Evolutionary conservation across 2,113 vertebrate genomes (phyloP).

Genomic region (Mirounga angustirostris): DNA sequence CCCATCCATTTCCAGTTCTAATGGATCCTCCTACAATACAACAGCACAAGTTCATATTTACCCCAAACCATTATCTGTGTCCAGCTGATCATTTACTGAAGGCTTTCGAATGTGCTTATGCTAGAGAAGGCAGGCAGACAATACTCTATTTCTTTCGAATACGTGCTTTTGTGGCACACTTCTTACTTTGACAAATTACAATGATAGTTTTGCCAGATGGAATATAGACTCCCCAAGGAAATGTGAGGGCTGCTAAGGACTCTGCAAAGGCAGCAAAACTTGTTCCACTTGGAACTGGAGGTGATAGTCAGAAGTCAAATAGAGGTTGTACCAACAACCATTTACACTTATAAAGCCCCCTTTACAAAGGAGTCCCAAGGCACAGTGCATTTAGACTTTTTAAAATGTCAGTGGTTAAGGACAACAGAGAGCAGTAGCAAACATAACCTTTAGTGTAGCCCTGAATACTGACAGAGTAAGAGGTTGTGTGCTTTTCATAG

Average conservation of each 20-base stretch:
- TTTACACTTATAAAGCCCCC: conserved; percentile 63
- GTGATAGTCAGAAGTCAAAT: conserved; percentile 76
- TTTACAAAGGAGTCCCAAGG: conserved; percentile 76
- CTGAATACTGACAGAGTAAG: conserved; percentile 40
- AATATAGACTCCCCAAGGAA: conserved; percentile 79
- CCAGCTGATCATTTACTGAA: conserved; percentile 43
- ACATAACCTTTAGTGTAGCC: conserved; percentile 79
- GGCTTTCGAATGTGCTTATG: conserved; percentile 41
- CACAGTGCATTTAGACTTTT: conserved; percentile 60
- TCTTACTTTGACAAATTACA: conserved; percentile 81
- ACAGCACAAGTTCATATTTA: conserved; percentile 15
- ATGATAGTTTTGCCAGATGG: conserved; percentile 78
- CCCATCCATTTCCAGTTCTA: neutral
- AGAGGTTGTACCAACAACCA: conserved; percentile 61
- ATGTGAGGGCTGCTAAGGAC: conserved; percentile 8
- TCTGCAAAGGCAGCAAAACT: conserved; percentile 69
- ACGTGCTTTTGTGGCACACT: conserved; percentile 56
- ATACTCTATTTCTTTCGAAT: conserved; percentile 37
- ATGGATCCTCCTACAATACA: neutral
- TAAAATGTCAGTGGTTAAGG: conserved; percentile 81
- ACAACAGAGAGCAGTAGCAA: conserved; percentile 76
- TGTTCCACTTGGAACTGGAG: conserved; percentile 46
- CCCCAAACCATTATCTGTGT: neutral
- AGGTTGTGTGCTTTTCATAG: conserved; percentile 68
- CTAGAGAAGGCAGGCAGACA: conserved; percentile 41